Evolutionary conservation across 2,888 invertebrate genomes (phyloP), one percentile per base, ranked within the genome.

Genomic region (Epicampocera succincta): DNA sequence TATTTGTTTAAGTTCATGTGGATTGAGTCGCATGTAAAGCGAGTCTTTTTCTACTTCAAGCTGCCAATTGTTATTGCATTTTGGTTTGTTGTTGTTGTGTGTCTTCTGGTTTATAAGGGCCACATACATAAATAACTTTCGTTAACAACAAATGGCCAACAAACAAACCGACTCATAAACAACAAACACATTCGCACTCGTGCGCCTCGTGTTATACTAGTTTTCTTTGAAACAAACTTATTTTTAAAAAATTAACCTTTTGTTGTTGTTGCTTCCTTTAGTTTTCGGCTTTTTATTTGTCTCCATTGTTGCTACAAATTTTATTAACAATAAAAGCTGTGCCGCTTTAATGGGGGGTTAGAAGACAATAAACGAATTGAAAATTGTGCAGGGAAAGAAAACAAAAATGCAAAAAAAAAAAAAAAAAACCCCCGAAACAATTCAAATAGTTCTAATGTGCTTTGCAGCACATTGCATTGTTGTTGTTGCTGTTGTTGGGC

Each of bases 61-160:
- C 42, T 58, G 56, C 19, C 38, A 46, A 54, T 69, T 71, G 44
- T 33, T 33, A 6, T 33, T n/a, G n/a, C n/a, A n/a, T 5, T 25
- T 25, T 25, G 25, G 2, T 25, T 17, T 65, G 15, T 54, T 65
- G 44, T 54, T 63, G 61, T 40, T 40, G 56, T 15, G 29, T 38
- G 52, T 61, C 11, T 29, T 33, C 48, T 61, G 29, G 40, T 33
- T 33, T 33, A 33, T 33, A 69, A 74, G 73, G 74, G 65, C 50
- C 66, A 42, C 78, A 66, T 75, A 42, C 78, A 66, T 75, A 78
- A 82, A 75, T 71, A 82, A 82, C 78, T 82, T 78, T 78, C 78
- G 78, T 82, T 82, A 50, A 66, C 44, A 66, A 71, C 21, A 65
- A 71, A 73, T 29, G 25, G 21, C 19, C 38, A 71, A 50, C 12